Evolutionary conservation across 2,113 vertebrate species (phyloP).

Genomic region (Penelope pileata): DNA sequence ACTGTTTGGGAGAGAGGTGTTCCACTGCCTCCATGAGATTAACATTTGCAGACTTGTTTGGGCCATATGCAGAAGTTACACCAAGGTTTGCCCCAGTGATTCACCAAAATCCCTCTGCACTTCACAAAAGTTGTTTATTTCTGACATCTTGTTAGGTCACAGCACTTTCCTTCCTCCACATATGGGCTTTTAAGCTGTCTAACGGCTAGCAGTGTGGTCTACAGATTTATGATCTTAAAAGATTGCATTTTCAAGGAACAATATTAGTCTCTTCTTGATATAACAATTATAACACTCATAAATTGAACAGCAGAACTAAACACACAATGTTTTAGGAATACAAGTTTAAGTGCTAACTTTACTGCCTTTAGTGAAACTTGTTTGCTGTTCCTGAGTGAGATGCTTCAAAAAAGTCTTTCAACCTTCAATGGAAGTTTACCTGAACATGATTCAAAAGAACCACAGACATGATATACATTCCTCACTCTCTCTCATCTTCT

Average conservation of each 20-base stretch:
- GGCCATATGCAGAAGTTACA: background rate
- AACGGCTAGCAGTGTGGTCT: background rate
- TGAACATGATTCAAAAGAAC: background rate
- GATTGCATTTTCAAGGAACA: background rate
- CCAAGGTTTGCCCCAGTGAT: background rate
- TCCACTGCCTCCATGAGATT: background rate
- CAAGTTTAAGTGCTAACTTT: no score
- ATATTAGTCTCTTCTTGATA: background rate
- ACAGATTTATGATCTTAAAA: background rate
- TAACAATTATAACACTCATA: rapidly evolving
- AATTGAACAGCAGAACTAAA: background rate
- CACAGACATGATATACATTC: background rate
- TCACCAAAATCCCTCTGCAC: background rate
- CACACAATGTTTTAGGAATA: background rate
- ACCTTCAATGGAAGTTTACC: background rate
- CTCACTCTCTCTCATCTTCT: background rate
- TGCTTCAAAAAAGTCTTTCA: background rate
- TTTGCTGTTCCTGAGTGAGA: background rate
- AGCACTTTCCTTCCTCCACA: background rate
- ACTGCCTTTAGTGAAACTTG: background rate
- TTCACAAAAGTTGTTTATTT: background rate
- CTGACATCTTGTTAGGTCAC: background rate
- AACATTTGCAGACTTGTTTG: background rate
- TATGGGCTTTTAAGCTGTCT: background rate
- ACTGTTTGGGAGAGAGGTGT: background rate